These are phyloP conservation scores for Tenualosa ilisha DNA, from an alignment of 2,797 vertebrate genomes.

Conservation along the genomic window DNA sequence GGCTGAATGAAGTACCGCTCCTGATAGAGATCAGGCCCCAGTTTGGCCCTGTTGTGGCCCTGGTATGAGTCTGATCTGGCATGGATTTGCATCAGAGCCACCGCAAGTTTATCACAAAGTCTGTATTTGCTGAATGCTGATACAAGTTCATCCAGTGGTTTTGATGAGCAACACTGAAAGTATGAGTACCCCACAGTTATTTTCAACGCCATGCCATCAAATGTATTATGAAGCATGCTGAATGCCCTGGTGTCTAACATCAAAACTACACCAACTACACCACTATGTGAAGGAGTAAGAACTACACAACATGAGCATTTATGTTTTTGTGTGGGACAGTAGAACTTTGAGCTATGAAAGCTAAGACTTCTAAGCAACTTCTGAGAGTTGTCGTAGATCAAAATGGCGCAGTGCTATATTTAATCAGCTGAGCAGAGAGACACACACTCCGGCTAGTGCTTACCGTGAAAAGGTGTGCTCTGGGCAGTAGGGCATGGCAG, in stretches of 20 bases:
- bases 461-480: conserved; percentile 94
- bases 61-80: neutral
- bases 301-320: neutral
- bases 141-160: neutral
- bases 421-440: neutral
- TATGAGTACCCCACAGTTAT: too few relatives aligned
- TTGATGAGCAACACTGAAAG: neutral
- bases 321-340: neutral
- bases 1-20: neutral
- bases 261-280: neutral
- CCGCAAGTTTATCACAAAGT: too few relatives aligned
- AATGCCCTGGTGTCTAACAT: neutral
- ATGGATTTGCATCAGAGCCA: neutral
- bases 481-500: conserved; percentile 87
- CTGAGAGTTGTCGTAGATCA: neutral
- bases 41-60: neutral
- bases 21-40: neutral
- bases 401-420: neutral
- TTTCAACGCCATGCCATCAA: neutral
- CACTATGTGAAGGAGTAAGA: neutral
- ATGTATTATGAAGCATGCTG: neutral
- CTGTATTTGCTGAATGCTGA: too few relatives aligned
- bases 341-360: too few relatives aligned
- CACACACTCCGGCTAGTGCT: conserved; percentile 66
- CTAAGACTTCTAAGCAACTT: neutral